phyloP scores from a whole-genome alignment of 2,113 vertebrate genomes.

The Cottus gobio region DNA sequence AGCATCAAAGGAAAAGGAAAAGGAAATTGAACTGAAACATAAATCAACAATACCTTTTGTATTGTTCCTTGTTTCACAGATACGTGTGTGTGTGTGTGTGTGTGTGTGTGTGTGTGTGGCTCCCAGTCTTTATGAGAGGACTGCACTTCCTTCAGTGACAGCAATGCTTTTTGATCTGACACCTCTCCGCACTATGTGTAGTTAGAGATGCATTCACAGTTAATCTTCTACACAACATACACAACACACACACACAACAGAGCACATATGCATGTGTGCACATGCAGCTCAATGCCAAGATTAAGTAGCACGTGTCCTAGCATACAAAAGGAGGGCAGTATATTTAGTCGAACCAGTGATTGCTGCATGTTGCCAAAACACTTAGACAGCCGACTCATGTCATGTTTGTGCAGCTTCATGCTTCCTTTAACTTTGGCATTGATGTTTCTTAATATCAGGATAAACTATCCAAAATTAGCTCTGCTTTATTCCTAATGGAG shows the following conservation, averaged over 20 bases:
- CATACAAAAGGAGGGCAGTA: slow-evolving; percentile 5
- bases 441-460: background rate
- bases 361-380: slow-evolving; percentile 6
- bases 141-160: slow-evolving; percentile 48
- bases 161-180: slow-evolving; percentile 32
- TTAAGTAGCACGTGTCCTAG: slow-evolving; percentile 9
- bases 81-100: background rate
- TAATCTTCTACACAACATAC: background rate
- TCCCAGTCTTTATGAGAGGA: slow-evolving; percentile 11
- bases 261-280: slow-evolving; percentile 6
- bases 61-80: slow-evolving; percentile 18
- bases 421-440: background rate
- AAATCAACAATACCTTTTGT: slow-evolving; percentile 35
- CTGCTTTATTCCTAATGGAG: background rate
- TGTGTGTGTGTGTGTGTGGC: background rate
- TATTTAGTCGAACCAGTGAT: slow-evolving; percentile 5
- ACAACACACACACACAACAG: background rate
- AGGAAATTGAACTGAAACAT: slow-evolving; percentile 43
- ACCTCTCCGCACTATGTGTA: background rate
- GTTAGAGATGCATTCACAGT: background rate
- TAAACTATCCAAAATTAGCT: background rate
- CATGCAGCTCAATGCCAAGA: slow-evolving; percentile 1
- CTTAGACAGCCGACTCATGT: background rate
- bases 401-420: background rate
- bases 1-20: slow-evolving; percentile 48